Conservation (phyloP, 1,140 invertebrate genomes). For the Diplogasteroides magnus region DNA sequence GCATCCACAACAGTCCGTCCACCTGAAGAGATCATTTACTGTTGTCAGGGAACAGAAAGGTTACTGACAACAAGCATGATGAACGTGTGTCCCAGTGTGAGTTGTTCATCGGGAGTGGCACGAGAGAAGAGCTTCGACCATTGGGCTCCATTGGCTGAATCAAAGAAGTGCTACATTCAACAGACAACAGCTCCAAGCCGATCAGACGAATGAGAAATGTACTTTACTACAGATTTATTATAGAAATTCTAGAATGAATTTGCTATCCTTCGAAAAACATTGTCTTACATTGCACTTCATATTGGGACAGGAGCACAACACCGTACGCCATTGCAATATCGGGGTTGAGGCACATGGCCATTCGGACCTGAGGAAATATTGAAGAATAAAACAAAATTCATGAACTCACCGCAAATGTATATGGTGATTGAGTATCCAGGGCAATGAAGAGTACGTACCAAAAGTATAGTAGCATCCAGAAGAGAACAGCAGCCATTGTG, state of each 20-base stretch:
- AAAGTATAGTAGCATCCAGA: conserved; percentile 47
- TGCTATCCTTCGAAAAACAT: too few species aligned
- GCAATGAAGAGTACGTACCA: conserved; percentile 41
- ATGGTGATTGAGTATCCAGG: conserved; percentile 37
- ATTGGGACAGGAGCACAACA: conserved; percentile 34
- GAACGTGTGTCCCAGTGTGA: conserved; percentile 54
- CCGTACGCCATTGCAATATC: conserved; percentile 40
- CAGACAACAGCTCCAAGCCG: not conserved
- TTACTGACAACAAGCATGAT: conserved; percentile 61
- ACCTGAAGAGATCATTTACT: conserved; percentile 37
- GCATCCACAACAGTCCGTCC: conserved; percentile 66
- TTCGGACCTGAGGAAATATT: conserved; percentile 8
- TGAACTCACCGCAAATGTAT: conserved; percentile 14
- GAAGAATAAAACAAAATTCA: not conserved
- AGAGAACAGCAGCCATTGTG: conserved; percentile 38
- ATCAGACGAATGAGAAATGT: too few species aligned
- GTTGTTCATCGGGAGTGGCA: conserved; percentile 36
- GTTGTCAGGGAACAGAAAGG: not conserved
- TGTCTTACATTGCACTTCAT: conserved; percentile 38
- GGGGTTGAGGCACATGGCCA: conserved; percentile 44
- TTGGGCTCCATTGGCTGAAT: conserved; percentile 37
- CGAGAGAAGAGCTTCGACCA: conserved; percentile 31
- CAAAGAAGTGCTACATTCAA: conserved; percentile 9
- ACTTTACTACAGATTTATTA: too few species aligned
- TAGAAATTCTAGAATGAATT: too few species aligned